These are phyloP conservation scores for Toxotes chatareus DNA, from an alignment of 2,113 vertebrate species.

Conservation along the genomic window DNA sequence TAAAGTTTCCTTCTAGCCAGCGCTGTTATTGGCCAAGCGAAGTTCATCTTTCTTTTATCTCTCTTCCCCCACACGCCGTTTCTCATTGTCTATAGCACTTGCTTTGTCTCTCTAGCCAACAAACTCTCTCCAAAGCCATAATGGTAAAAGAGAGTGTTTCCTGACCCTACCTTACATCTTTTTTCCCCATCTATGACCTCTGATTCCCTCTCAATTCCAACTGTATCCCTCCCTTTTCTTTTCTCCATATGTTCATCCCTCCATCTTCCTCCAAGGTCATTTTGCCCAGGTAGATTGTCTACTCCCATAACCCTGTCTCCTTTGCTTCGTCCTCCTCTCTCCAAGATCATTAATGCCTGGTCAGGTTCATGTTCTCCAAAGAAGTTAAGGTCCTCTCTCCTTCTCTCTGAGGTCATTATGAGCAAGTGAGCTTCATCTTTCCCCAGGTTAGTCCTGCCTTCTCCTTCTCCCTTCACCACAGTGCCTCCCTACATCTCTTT, in stretches of 20 bases:
- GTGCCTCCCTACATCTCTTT: neutral
- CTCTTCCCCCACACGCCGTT: neutral
- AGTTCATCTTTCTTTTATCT: conserved; percentile 28
- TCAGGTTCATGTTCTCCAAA: conserved; percentile 50
- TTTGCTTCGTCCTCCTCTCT: neutral
- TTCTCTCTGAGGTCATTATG: conserved; percentile 44
- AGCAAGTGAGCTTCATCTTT: conserved; percentile 23
- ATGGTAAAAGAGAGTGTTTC: conserved; percentile 1
- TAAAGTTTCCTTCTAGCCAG: neutral
- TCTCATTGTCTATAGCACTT: conserved; percentile 12
- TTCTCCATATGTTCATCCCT: conserved; percentile 21
- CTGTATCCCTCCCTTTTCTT: neutral
- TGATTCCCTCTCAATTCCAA: neutral
- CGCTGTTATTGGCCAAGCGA: conserved; percentile 24
- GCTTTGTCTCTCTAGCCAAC: conserved; percentile 10
- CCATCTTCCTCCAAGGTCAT: conserved; percentile 34
- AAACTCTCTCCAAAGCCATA: neutral
- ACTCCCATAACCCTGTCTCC: conserved; percentile 16
- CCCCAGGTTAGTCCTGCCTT: conserved; percentile 3
- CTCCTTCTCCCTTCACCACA: conserved; percentile 2
- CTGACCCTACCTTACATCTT: neutral
- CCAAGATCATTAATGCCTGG: conserved; percentile 36
- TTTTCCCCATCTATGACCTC: neutral
- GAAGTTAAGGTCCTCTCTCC: conserved; percentile 15
- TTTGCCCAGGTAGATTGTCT: neutral